Base-by-base conservation (phyloP, 2,888 invertebrate genomes). In the Zygogramma bicolorata region DNA sequence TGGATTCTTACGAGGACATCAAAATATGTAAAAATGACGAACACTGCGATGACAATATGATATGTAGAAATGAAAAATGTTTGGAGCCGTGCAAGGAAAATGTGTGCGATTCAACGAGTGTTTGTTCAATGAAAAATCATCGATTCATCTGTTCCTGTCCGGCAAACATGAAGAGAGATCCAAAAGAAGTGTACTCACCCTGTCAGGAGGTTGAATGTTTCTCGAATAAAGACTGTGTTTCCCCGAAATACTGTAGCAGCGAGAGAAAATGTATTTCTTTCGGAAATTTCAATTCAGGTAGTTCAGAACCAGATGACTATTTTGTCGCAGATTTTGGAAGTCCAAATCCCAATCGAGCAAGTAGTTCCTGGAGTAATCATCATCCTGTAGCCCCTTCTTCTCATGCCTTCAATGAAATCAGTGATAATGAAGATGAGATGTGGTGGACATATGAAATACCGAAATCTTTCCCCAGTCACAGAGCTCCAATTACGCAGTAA, bases 201-300 rank as follows among this genome's bases (percentile, higher is more conserved):
- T 76, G 76, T 40, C 15, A 38, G 20, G 31, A 70, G 2, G 66
- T 70, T 49, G 68, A 76, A 38, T 76, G 76, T 59, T 74, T 67
- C 40, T 31, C 22, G 34, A 29, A 68, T 42, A 29, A 6, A 6
- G 65, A 76, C 34, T 76, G 76, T 61, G 10, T n/a, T 8, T 40
- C 20, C 7, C 34, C 18, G 40, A n/a, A 8, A 5, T 38, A 20
- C 10, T 57, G 65, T 22, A 8, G 29, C 7, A 29, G 1, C 42
- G 31, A 42, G n/a, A 29, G 18, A 15, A 70, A 15, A 5, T 42
- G 68, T 31, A 7, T 58, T n/a, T 13, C 53, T n/a, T n/a, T n/a
- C n/a, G n/a, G n/a, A n/a, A n/a, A n/a, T n/a, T n/a, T n/a, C n/a
- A n/a, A n/a, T n/a, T n/a, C n/a, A n/a, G n/a, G n/a, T n/a, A n/a